Evolutionary conservation across 2,888 invertebrate species (phyloP).

Genomic region (Biston stratarius): DNA sequence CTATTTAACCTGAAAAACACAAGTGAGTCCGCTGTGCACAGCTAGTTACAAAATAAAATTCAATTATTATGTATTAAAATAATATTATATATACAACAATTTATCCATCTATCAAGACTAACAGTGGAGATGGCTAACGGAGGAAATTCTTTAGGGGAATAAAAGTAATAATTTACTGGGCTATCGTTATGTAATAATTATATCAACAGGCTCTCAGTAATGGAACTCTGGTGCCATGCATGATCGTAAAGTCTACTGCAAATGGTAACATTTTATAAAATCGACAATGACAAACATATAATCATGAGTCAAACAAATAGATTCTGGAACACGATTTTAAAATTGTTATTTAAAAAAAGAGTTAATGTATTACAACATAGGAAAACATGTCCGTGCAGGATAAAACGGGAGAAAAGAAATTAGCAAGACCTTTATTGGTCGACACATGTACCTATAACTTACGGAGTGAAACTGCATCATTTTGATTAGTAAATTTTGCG

Average conservation of each 20-base stretch:
- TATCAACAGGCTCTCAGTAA: neutral
- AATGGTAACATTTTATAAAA: neutral
- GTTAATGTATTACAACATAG: neutral
- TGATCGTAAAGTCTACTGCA: neutral
- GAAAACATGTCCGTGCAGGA: neutral
- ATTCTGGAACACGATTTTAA: neutral
- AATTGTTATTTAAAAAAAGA: neutral
- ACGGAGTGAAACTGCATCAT: constrained; percentile 10
- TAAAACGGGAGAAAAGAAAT: neutral
- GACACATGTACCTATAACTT: constrained; percentile 22
- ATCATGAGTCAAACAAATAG: too few species aligned
- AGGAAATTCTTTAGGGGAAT: too few species aligned
- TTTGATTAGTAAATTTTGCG: constrained; percentile 73
- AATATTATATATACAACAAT: too few species aligned
- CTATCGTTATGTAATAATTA: neutral
- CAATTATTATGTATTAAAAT: too few species aligned
- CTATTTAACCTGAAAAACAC: too few species aligned
- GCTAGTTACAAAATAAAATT: too few species aligned
- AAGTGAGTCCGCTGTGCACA: too few species aligned
- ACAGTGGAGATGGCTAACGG: too few species aligned
- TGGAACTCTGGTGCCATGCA: constrained; percentile 1
- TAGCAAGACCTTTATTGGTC: neutral
- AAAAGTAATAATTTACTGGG: neutral
- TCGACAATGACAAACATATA: too few species aligned
- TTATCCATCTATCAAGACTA: too few species aligned